Conservation (phyloP, 2,797 vertebrate genomes). For the Hephaestus fuliginosus region DNA sequence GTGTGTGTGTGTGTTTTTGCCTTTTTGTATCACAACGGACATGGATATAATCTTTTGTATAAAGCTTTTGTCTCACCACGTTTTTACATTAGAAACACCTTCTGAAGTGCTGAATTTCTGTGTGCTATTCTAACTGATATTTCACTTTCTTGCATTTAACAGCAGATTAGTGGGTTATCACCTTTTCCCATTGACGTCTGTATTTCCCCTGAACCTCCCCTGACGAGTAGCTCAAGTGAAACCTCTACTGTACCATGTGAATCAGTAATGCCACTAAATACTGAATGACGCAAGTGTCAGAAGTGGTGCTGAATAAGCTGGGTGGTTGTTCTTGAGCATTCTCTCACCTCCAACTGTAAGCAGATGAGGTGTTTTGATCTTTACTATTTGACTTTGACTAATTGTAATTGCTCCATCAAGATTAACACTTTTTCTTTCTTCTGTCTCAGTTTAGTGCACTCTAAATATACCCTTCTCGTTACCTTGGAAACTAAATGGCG, state of each 20-base stretch:
- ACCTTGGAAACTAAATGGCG: constrained; percentile 87
- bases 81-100: not conserved
- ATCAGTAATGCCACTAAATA: constrained; percentile 80
- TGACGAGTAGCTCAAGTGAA: constrained; percentile 65
- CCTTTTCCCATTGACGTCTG: constrained; percentile 58
- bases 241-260: constrained; percentile 75
- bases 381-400: constrained; percentile 80
- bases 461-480: constrained; percentile 86
- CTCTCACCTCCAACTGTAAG: constrained; percentile 74
- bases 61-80: not conserved
- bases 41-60: not conserved
- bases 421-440: constrained; percentile 71
- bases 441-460: constrained; percentile 76
- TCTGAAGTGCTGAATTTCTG: not conserved
- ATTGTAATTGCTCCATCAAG: constrained; percentile 80
- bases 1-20: constrained; percentile 8
- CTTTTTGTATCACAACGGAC: constrained; percentile 1
- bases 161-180: not conserved
- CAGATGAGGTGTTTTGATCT: constrained; percentile 77
- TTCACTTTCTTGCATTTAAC: not conserved
- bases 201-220: constrained; percentile 59
- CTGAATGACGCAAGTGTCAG: constrained; percentile 81
- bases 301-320: constrained; percentile 77
- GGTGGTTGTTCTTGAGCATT: constrained; percentile 71
- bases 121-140: not conserved